Evolutionary conservation across 2,113 vertebrate species (phyloP).

Genomic region (Camelus dromedarius): DNA sequence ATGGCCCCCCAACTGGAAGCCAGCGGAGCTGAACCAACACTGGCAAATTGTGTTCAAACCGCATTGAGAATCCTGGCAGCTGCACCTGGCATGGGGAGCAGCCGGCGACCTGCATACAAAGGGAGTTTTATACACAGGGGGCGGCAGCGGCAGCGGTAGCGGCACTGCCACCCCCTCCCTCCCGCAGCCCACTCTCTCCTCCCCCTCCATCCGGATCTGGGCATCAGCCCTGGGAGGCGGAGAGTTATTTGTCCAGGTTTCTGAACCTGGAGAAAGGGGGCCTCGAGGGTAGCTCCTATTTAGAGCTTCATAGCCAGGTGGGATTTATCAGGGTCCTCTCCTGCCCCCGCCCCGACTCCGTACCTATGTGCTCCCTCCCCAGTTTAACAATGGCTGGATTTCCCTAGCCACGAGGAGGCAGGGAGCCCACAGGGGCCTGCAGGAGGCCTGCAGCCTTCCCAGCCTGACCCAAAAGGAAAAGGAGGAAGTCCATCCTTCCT

Average conservation of each 20-base stretch:
- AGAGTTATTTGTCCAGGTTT: conserved; percentile 54
- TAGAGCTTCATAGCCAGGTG: conserved; percentile 29
- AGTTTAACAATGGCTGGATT: neutral
- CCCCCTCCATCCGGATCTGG: conserved; percentile 38
- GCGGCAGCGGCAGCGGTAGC: neutral
- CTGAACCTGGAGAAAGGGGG: conserved; percentile 53
- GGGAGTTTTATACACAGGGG: conserved; percentile 64
- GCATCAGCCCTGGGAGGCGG: neutral
- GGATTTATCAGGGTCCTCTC: neutral
- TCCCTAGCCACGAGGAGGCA: neutral
- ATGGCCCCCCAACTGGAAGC: conserved; percentile 77
- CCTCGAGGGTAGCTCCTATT: neutral
- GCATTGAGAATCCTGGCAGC: conserved; percentile 70
- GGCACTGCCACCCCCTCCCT: neutral
- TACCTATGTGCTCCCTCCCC: too few relatives aligned
- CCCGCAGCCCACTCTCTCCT: neutral
- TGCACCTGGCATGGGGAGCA: conserved; percentile 71
- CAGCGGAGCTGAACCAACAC: conserved; percentile 83
- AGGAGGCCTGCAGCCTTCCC: neutral
- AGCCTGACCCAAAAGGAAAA: neutral
- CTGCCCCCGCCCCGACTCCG: too few relatives aligned
- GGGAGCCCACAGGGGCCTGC: neutral
- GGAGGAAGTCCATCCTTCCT: neutral
- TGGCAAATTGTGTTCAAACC: conserved; percentile 84
- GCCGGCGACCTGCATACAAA: conserved; percentile 71